Evolutionary conservation across 2,113 vertebrate species (phyloP).

Genomic region (Tyrannus savana): DNA sequence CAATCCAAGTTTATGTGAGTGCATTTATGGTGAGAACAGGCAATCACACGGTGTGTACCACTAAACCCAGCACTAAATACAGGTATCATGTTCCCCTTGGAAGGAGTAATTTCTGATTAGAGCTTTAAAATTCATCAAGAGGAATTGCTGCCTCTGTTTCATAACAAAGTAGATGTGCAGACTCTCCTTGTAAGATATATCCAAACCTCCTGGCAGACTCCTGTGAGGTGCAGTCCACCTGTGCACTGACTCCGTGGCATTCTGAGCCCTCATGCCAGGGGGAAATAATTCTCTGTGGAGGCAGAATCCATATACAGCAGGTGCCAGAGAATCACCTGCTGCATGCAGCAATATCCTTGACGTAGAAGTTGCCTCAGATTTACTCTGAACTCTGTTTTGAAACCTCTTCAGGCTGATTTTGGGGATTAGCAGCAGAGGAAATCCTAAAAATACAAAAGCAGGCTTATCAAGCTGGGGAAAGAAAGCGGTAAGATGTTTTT

Average conservation of each 20-base stretch:
- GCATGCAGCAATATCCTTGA: neutral
- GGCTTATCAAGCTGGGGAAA: neutral
- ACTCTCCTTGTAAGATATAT: neutral
- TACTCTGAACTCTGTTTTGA: neutral
- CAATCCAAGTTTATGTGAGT: neutral
- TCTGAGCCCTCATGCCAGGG: neutral
- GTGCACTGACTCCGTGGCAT: neutral
- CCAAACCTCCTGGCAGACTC: neutral
- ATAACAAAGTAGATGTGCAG: neutral
- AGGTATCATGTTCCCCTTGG: neutral
- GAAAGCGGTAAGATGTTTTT: neutral
- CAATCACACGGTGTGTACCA: neutral
- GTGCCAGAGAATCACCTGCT: neutral
- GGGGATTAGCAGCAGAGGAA: conserved; percentile 1
- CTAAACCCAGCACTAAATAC: neutral
- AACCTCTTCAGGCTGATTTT: conserved; percentile 7
- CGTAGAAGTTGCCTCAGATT: neutral
- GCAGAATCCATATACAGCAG: neutral
- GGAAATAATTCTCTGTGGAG: neutral
- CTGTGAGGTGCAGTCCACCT: neutral
- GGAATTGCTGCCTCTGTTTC: neutral
- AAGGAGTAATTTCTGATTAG: neutral
- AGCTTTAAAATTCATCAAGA: neutral
- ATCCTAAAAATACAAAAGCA: conserved; percentile 37
- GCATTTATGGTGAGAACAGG: neutral